phyloP scores from a whole-genome alignment of 2,797 vertebrate species.

The Anabas testudineus region DNA sequence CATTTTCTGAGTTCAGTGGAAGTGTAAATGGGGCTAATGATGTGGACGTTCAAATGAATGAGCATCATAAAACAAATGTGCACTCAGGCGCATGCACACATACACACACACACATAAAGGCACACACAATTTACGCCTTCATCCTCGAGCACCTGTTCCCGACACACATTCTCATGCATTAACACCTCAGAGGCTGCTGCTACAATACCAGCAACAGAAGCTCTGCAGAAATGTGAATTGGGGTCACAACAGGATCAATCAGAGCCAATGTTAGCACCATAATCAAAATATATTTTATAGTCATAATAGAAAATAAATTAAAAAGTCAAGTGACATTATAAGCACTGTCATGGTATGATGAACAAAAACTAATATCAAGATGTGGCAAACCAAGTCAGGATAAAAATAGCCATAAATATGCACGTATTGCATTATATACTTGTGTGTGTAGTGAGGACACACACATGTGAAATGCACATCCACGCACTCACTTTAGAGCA shows the following conservation, averaged over 20 bases:
- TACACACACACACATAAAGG: constrained; percentile 16
- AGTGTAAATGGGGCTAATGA: constrained; percentile 69
- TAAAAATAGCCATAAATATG: constrained; percentile 16
- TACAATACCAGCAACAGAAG: constrained; percentile 1
- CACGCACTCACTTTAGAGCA: constrained; percentile 91
- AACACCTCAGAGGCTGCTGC: constrained; percentile 10
- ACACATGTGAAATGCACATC: constrained; percentile 14
- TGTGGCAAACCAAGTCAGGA: constrained; percentile 20
- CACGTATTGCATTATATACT: constrained; percentile 21
- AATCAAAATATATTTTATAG: not conserved
- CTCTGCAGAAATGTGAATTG: constrained; percentile 11
- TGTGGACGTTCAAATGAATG: constrained; percentile 66
- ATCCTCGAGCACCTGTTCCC: constrained; percentile 52
- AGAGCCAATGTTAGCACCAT: not conserved
- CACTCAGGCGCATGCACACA: constrained; percentile 33
- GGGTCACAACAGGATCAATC: not conserved
- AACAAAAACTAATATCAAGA: not conserved
- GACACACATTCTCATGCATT: constrained; percentile 37
- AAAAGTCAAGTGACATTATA: constrained; percentile 1
- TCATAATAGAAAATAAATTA: not conserved
- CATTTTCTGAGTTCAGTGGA: constrained; percentile 50
- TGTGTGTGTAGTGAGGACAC: constrained; percentile 1
- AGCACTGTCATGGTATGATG: not conserved
- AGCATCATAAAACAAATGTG: constrained; percentile 59
- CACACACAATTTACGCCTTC: constrained; percentile 45